phyloP scores from a whole-genome alignment of 30 jellyfish, hydroid and myxozoan genomes.

The Clytia hemisphaerica region DNA sequence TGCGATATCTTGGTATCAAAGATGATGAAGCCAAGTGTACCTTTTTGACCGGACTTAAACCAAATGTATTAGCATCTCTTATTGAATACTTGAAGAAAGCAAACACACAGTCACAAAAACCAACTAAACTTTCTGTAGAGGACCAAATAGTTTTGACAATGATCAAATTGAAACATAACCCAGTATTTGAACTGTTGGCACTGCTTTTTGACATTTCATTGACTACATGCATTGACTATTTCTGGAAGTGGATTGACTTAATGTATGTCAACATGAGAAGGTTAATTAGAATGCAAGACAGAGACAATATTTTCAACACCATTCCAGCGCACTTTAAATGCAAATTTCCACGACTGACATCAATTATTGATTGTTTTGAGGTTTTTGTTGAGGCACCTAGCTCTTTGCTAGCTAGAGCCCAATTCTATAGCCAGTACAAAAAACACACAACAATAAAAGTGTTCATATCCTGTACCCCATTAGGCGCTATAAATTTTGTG shows the following conservation, averaged over 20 bases:
- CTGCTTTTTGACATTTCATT: background rate
- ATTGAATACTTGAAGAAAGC: background rate
- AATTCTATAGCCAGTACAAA: conserved; percentile 38
- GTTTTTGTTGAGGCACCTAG: conserved; percentile 39
- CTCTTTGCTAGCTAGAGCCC: conserved; percentile 37
- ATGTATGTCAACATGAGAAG: conserved; percentile 30
- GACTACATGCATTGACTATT: conserved; percentile 3
- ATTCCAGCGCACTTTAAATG: conserved; percentile 36
- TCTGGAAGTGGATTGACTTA: conserved; percentile 20
- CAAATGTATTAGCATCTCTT: background rate
- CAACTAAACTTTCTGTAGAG: background rate
- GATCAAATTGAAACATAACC: background rate
- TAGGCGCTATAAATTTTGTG: conserved; percentile 36
- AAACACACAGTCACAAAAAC: background rate
- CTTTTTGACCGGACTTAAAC: conserved; percentile 3
- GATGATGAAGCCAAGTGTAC: background rate
- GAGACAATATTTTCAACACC: conserved; percentile 15
- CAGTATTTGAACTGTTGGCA: conserved; percentile 18
- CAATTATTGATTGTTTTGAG: conserved; percentile 46
- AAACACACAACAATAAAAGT: conserved; percentile 35
- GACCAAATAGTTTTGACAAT: conserved; percentile 15
- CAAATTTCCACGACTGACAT: conserved; percentile 45
- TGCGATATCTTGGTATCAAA: background rate
- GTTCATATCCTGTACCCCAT: conserved; percentile 55
- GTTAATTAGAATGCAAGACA: conserved; percentile 31